Evolutionary conservation across 1,140 invertebrate species (phyloP).

Genomic region (Dryas iulia): DNA sequence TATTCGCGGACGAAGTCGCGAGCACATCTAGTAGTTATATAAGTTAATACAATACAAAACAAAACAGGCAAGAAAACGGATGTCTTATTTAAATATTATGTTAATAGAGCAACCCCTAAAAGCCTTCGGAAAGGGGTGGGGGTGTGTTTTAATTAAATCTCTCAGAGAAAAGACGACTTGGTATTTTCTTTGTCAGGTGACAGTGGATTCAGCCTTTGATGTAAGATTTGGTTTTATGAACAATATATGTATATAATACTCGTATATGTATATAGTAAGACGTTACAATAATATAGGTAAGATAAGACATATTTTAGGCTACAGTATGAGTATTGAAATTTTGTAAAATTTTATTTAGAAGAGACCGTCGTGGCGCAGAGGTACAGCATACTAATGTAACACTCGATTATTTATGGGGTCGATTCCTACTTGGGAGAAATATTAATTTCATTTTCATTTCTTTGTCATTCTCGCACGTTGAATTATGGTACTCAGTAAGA

Average conservation of each 20-base stretch:
- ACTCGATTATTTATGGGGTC: too few species aligned
- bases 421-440: too few species aligned
- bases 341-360: not conserved
- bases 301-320: not conserved
- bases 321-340: too few species aligned
- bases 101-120: slow-evolving; percentile 53
- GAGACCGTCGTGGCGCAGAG: not conserved
- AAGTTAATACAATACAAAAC: slow-evolving; percentile 17
- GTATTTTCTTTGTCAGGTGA: slow-evolving; percentile 70
- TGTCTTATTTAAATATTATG: slow-evolving; percentile 73
- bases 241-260: not conserved
- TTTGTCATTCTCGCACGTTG: too few species aligned
- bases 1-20: too few species aligned
- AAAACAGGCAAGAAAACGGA: slow-evolving; percentile 24
- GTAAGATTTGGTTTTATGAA: slow-evolving; percentile 18
- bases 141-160: slow-evolving; percentile 74
- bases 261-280: not conserved
- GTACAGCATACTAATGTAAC: too few species aligned
- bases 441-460: too few species aligned
- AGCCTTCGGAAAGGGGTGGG: slow-evolving; percentile 28
- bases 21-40: too few species aligned
- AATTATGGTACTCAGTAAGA: too few species aligned
- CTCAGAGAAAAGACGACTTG: slow-evolving; percentile 57
- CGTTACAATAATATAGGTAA: not conserved
- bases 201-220: slow-evolving; percentile 34